Evolutionary conservation across 2,797 vertebrate genomes (phyloP).

Genomic region (Pseudochromis fuscus): DNA sequence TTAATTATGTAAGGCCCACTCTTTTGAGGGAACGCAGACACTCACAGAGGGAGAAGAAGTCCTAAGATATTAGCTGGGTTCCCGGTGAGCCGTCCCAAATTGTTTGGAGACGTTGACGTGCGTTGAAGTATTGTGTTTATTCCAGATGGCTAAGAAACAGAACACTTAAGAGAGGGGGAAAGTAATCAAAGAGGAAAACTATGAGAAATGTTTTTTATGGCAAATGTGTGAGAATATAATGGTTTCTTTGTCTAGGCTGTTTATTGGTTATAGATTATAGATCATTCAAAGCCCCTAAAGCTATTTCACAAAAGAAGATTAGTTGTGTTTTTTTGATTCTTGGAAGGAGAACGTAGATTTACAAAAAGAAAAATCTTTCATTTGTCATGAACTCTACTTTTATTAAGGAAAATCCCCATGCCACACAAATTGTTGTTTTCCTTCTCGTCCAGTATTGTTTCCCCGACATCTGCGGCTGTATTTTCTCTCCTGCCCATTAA

Average conservation of each 20-base stretch:
- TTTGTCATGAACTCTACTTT: slow-evolving; percentile 18
- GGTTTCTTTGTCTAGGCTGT: slow-evolving; percentile 11
- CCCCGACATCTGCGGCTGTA: slow-evolving; percentile 1
- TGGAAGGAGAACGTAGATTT: slow-evolving; percentile 14
- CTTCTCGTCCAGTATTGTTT: slow-evolving; percentile 14
- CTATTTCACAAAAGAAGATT: slow-evolving; percentile 16
- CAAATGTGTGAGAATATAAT: slow-evolving; percentile 29
- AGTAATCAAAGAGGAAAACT: slow-evolving; percentile 17
- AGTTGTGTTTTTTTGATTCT: slow-evolving; percentile 24
- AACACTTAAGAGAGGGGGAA: slow-evolving; percentile 25
- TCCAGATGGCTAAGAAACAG: slow-evolving; percentile 58
- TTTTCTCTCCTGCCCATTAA: slow-evolving; percentile 11
- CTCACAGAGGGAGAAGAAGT: slow-evolving; percentile 65
- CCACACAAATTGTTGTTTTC: slow-evolving; percentile 20
- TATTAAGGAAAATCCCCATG: slow-evolving; percentile 4
- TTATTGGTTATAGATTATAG: slow-evolving; percentile 42
- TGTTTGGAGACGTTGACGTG: slow-evolving; percentile 68
- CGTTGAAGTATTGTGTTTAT: slow-evolving; percentile 62
- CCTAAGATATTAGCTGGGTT: slow-evolving; percentile 73
- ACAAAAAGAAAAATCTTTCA: slow-evolving; percentile 31
- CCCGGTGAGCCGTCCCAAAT: slow-evolving; percentile 49
- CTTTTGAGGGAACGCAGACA: slow-evolving; percentile 74
- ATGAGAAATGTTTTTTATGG: slow-evolving; percentile 28
- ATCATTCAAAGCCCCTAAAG: slow-evolving; percentile 34
- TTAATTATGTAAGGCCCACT: slow-evolving; percentile 85